Conservation (phyloP, 2,888 invertebrate species). For the Conchocele bisecta region DNA sequence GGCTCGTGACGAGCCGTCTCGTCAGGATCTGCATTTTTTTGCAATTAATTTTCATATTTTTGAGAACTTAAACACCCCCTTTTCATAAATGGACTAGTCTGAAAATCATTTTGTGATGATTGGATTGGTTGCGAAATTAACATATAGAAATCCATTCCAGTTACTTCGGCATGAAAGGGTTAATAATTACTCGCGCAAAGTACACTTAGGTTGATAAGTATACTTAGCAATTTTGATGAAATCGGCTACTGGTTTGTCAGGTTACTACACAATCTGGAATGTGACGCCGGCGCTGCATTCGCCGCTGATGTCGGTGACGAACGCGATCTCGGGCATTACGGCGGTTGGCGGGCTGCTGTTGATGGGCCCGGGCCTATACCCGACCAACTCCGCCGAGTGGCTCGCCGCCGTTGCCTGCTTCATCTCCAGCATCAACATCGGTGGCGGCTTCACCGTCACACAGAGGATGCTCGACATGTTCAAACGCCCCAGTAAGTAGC, state of each 20-base stretch:
- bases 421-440: slow-evolving; percentile 94
- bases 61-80: too few species aligned
- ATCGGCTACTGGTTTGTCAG: slow-evolving; percentile 72
- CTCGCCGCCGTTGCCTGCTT: slow-evolving; percentile 93
- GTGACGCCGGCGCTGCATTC: slow-evolving; percentile 95
- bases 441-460: slow-evolving; percentile 94
- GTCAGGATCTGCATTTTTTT: too few species aligned
- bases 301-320: slow-evolving; percentile 96
- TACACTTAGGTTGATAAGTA: not conserved
- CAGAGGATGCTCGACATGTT: slow-evolving; percentile 97
- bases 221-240: not conserved
- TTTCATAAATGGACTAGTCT: too few species aligned
- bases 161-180: too few species aligned
- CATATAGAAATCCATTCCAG: too few species aligned
- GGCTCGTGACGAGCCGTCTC: too few species aligned
- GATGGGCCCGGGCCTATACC: slow-evolving; percentile 92
- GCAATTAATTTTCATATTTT: too few species aligned
- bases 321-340: slow-evolving; percentile 95
- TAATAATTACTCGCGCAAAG: too few species aligned
- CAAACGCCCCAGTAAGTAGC: slow-evolving; percentile 84
- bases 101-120: too few species aligned
- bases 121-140: too few species aligned
- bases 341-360: slow-evolving; percentile 94
- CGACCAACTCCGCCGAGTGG: slow-evolving; percentile 87
- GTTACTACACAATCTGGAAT: slow-evolving; percentile 96